Evolutionary conservation across 2,888 invertebrate species (phyloP).

Genomic region (Antheraea yamamai): DNA sequence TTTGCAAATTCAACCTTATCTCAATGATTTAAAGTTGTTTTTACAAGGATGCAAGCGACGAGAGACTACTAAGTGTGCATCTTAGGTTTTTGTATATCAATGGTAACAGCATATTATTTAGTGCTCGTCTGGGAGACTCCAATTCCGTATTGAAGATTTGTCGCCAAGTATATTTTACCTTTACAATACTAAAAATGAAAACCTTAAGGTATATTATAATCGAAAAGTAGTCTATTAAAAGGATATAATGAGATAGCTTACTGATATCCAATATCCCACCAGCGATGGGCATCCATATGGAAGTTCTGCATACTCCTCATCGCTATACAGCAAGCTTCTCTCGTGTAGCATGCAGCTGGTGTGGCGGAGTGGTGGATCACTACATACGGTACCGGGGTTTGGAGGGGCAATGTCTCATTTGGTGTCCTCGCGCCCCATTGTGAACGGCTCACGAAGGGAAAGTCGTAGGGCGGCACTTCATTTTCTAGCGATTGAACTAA

Average conservation of each 20-base stretch:
- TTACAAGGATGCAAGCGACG: too few relatives aligned
- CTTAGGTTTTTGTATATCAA: too few relatives aligned
- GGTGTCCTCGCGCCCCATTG: constrained; percentile 84
- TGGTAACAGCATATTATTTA: too few relatives aligned
- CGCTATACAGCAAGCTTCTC: constrained; percentile 77
- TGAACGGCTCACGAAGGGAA: constrained; percentile 64
- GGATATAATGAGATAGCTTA: constrained; percentile 34
- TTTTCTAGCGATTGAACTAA: constrained; percentile 45
- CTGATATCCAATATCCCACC: constrained; percentile 86
- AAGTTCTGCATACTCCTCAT: constrained; percentile 85
- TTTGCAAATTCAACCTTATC: too few relatives aligned
- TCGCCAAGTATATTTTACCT: too few relatives aligned
- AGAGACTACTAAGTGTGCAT: too few relatives aligned
- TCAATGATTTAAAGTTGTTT: too few relatives aligned
- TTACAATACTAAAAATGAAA: too few relatives aligned
- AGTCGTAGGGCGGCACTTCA: constrained; percentile 56
- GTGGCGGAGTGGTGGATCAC: constrained; percentile 87
- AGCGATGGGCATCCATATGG: constrained; percentile 82
- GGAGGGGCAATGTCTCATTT: constrained; percentile 66
- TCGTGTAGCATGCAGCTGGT: constrained; percentile 80
- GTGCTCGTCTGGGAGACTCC: too few relatives aligned
- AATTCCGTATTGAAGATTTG: too few relatives aligned
- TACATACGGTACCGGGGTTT: constrained; percentile 84
- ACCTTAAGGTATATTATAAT: neutral
- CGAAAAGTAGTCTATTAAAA: neutral